Conservation (phyloP, 2,888 invertebrate genomes). For the Leucania comma region DNA sequence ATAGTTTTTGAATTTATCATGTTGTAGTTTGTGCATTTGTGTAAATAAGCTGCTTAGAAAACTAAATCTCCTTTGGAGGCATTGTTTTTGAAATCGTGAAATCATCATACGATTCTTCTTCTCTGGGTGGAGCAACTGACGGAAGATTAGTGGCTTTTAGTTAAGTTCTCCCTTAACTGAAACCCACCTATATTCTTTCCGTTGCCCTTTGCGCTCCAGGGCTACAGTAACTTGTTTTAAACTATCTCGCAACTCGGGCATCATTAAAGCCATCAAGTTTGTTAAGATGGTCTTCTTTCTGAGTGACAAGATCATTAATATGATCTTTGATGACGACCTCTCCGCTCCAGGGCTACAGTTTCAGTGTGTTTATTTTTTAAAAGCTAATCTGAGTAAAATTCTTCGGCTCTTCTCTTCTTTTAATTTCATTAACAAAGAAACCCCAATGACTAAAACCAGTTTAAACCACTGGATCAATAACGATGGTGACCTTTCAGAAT, state of each 20-base stretch:
- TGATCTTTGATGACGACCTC: background rate
- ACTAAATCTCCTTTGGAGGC: background rate
- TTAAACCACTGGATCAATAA: background rate
- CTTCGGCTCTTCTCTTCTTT: too few relatives aligned
- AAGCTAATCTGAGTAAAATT: background rate
- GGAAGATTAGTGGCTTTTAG: too few relatives aligned
- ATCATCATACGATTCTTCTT: too few relatives aligned
- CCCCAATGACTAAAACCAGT: background rate
- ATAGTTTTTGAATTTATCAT: background rate
- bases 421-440: too few relatives aligned
- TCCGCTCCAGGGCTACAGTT: background rate
- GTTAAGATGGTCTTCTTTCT: background rate
- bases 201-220: too few relatives aligned
- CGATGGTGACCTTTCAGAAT: too few relatives aligned
- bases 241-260: too few relatives aligned
- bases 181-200: too few relatives aligned
- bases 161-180: too few relatives aligned
- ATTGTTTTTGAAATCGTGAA: too few relatives aligned
- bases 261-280: background rate
- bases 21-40: background rate
- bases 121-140: too few relatives aligned
- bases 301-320: background rate
- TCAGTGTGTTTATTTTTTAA: background rate
- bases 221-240: too few relatives aligned
- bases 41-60: background rate